Base-by-base conservation (phyloP, 2,113 vertebrate species). In the Eulemur macaco region DNA sequence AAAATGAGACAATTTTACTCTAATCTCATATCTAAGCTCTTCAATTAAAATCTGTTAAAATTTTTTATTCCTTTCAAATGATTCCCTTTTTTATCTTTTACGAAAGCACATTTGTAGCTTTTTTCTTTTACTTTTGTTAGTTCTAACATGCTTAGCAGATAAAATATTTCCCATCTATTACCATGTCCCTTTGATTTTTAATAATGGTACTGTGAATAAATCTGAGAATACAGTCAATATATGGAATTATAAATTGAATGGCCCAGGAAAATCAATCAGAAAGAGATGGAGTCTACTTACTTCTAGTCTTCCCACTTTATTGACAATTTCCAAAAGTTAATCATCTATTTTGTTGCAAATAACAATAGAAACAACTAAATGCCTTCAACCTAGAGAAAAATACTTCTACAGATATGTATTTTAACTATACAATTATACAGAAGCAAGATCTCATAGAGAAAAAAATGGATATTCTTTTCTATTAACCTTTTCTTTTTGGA, bases 121-220 rank as follows among this genome's bases (percentile, higher is more conserved):
- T 95, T 86, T n/a, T 11, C 34, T 23, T 81, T 92, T 86, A 60
- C 5, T 77, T 23, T 76, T 18, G 82, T 86, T 68, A 50, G 63
- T 87, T 47, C 37, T 94, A 96, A 96, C 5, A 31, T 37, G 9
- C 11, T 83, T 83, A 25, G 14, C n/a, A 92, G 42, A 56, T 92
- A 39, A 97, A 85, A 78, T 93, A 63, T 92, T 86, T 87, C 37
- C 18, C 31, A 85, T 82, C 13, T 73, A 78, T 31, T 54, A 91
- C 11, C 31, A 68, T 45, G 34, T 6, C 12, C 7, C 56, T 93
- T 84, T 95, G 15, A 82, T 58, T 69, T 97, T 85, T 81, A 97
- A 82, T 73, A 85, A 56, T 39, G 37, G 56, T 21, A 42, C 50
- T 56, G 1, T 63, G 66, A 95, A 47, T 73, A 95, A 87, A 37